A percentile compares a stretch with the other conserved stretches of the same genome.
phyloP scores from a whole-genome alignment of 2,113 vertebrate genomes.

The Lipotes vexillifer region DNA sequence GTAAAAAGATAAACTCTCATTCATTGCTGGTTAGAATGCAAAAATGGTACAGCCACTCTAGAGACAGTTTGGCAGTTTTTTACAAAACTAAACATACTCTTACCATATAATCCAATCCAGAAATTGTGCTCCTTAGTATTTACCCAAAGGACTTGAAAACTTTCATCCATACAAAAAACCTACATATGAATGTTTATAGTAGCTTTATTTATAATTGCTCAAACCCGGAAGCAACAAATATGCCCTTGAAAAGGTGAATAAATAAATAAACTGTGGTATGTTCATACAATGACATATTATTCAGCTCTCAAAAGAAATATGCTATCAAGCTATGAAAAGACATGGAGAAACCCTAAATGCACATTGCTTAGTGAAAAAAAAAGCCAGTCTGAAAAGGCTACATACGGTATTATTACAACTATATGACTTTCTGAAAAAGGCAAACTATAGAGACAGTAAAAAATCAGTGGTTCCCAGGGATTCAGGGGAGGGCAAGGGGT shows the following conservation, averaged over 20 bases:
- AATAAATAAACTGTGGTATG: neutral
- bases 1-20: neutral
- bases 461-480: neutral
- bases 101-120: neutral
- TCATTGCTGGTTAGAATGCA: neutral
- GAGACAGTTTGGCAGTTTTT: neutral
- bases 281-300: neutral
- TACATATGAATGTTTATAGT: neutral
- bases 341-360: neutral
- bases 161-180: neutral
- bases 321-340: neutral
- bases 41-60: neutral
- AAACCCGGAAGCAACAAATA: neutral
- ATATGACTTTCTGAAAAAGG: neutral
- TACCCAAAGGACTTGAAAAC: neutral
- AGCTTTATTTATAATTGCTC: neutral
- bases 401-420: neutral
- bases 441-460: neutral
- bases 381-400: neutral
- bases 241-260: neutral
- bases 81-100: neutral
- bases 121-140: neutral
- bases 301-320: neutral
- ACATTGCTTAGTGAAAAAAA: neutral
- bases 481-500: neutral